Evolutionary conservation across 2,113 vertebrate species (phyloP), one percentile per base, ranked within the genome.

Genomic region (Piliocolobus tephrosceles): DNA sequence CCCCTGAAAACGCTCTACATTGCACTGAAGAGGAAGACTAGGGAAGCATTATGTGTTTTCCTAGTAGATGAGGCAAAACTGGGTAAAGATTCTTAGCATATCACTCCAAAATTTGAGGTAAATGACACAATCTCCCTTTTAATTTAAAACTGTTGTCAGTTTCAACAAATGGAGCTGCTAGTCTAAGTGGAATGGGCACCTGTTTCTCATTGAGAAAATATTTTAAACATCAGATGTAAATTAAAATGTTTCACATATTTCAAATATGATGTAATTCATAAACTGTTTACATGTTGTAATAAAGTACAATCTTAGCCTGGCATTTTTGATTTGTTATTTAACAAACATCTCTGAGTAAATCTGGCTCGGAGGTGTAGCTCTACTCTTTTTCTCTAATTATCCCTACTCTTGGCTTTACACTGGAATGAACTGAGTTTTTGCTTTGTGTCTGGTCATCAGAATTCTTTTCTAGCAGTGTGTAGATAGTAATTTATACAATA

Each of bases 151-250:
- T 82, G 27, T 93, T 91, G 32, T 94, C 47, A 79, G 8, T 90
- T 66, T 94, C 72, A 84, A 90, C 89, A 95, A 94, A 92, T 13
- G 9, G 61, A 94, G 47, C 7, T 95, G 35, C 73, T 90, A 61
- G 38, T 45, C 55, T 94, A 91, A 89, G 45, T 90, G 72, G 30
- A 66, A 50, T 64, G 80, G 96, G 90, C 90, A 97, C 93, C 92
- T 96, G 95, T 84, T 97, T 18, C 90, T 97, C 83, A 84, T 0
- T 90, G 84, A 97, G 84, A 92, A 96, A 95, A 88, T 40, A 90
- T 70, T 96, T 96, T 92, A 96, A 97, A 92, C 73, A 94, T 96
- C 94, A 94, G 52, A 96, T 95, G 84, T 78, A 94, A 97, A 96
- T 92, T 90, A 85, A 94, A 97, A 88, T 93, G 72, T 90, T 96